Conservation (phyloP, 2,797 vertebrate genomes). For the Phoxinus dragarum region DNA sequence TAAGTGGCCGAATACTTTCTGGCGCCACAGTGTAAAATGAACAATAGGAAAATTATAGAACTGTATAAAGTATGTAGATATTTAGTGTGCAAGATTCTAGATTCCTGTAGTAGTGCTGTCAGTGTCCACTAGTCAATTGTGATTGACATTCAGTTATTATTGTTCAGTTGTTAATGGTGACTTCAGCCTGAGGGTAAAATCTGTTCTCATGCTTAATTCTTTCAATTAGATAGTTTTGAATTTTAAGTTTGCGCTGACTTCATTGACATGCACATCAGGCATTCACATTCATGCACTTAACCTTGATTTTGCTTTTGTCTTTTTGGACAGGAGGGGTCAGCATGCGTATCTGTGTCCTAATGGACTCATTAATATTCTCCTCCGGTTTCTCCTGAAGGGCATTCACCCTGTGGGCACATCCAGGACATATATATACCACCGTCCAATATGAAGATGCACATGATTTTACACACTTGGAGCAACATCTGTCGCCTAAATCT, state of each 20-base stretch:
- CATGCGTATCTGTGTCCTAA: constrained; percentile 53
- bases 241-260: constrained; percentile 68
- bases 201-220: constrained; percentile 69
- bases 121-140: neutral
- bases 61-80: neutral
- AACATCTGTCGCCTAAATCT: constrained; percentile 35
- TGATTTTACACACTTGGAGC: constrained; percentile 37
- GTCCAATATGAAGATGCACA: constrained; percentile 36
- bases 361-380: constrained; percentile 77
- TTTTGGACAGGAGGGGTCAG: constrained; percentile 61
- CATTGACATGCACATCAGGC: constrained; percentile 74
- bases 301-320: constrained; percentile 71
- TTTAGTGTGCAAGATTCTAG: neutral
- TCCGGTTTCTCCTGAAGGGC: constrained; percentile 75
- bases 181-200: constrained; percentile 45
- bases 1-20: neutral
- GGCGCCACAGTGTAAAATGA: neutral
- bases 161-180: constrained; percentile 4
- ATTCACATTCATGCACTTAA: constrained; percentile 72
- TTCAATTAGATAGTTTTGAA: constrained; percentile 65
- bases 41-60: neutral
- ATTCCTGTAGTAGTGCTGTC: neutral
- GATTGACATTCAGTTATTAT: neutral
- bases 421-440: constrained; percentile 54
- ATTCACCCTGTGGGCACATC: constrained; percentile 57